A percentile compares a stretch with the other conserved stretches of the same genome.
Evolutionary conservation across 2,797 vertebrate genomes (phyloP).

Genomic region (Morelia viridis): DNA sequence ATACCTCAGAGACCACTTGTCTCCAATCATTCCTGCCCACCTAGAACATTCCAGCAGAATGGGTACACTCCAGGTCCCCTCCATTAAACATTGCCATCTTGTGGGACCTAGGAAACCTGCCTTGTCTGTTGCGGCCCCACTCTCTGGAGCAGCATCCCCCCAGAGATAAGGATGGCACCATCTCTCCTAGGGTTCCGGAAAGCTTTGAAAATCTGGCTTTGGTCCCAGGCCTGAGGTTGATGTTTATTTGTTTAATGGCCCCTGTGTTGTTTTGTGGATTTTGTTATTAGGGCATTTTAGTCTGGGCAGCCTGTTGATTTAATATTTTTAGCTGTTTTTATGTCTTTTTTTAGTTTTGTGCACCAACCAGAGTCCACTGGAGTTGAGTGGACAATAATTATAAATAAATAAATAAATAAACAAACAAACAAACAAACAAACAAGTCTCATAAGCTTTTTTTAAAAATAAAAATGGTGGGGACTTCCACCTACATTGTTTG

Average conservation of each 20-base stretch:
- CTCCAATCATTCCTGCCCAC: not conserved
- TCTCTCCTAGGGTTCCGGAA: not conserved
- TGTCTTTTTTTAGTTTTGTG: not conserved
- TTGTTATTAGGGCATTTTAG: not conserved
- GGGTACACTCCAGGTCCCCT: not conserved
- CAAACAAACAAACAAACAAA: not conserved
- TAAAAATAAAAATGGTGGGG: not conserved
- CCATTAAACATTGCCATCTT: not conserved
- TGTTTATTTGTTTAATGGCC: not conserved
- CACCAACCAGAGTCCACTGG: not conserved
- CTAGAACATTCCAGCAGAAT: not conserved
- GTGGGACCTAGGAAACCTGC: not conserved
- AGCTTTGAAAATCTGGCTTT: not conserved
- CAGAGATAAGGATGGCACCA: not conserved
- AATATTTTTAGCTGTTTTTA: not conserved
- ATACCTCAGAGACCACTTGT: not conserved
- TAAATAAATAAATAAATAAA: not conserved
- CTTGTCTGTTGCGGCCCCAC: not conserved
- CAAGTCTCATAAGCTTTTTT: not conserved
- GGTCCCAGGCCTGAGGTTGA: not conserved
- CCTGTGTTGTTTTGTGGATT: not conserved
- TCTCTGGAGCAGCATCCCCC: not conserved
- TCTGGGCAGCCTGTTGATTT: not conserved
- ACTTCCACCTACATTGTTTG: not conserved
- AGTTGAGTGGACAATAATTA: not conserved